Evolutionary conservation across 2,797 vertebrate genomes (phyloP).

Genomic region (Heteromormyrus szaboi): DNA sequence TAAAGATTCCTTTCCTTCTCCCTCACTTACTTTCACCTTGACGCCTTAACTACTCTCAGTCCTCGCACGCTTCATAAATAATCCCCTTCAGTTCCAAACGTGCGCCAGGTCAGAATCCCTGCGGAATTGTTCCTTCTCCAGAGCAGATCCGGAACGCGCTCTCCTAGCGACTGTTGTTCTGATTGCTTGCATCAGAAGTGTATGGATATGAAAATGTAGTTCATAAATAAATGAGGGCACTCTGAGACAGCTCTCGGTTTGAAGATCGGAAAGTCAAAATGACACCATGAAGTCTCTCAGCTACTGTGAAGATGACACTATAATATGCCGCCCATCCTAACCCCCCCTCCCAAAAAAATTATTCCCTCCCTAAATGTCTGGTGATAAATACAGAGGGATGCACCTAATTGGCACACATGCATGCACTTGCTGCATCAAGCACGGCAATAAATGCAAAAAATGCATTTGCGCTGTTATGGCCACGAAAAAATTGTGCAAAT

Average conservation of each 20-base stretch:
- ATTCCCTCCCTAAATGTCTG: neutral
- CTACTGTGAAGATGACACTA: neutral
- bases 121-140: neutral
- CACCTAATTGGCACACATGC: neutral
- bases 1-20: neutral
- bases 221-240: conserved; percentile 30
- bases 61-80: neutral
- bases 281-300: neutral
- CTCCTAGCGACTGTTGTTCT: neutral
- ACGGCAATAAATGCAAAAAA: neutral
- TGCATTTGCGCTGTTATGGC: neutral
- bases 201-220: conserved; percentile 32
- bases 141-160: neutral
- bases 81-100: neutral
- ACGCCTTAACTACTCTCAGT: neutral
- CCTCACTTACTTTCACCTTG: neutral
- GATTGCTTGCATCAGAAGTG: conserved; percentile 25
- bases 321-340: neutral
- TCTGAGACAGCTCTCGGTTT: conserved; percentile 10
- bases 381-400: neutral
- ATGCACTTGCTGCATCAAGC: neutral
- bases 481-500: neutral
- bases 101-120: neutral
- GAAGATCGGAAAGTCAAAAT: neutral
- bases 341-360: neutral